Evolutionary conservation across 2,888 invertebrate genomes (phyloP), one percentile per base, ranked within the genome.

Genomic region (Drosophila rellima): DNA sequence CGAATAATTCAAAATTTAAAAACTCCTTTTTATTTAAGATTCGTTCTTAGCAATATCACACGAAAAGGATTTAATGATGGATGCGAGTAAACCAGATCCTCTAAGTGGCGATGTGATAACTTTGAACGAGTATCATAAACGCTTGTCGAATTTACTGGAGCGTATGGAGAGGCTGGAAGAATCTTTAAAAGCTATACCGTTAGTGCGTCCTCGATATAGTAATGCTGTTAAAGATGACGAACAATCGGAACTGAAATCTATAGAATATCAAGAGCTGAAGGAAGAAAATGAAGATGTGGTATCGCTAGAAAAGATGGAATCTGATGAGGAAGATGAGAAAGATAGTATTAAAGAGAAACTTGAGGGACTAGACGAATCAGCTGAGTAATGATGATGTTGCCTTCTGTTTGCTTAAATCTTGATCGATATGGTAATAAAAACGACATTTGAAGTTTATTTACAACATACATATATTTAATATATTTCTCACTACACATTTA

Each of bases 391-490:
- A 40, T 54, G n/a, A 18, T 2, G 15, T 10, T n/a, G 3, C 13
- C 13, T 8, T 40, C 0, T 40, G 2, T 40, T 23, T 0, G 10
- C 8, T 35, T 10, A 31, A 55, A 5, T 15, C 26, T 17, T 17
- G 1, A 26, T 37, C 7, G 17, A 31, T 20, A 42, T 48, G 45
- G 35, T 31, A 78, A 50, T 65, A 45, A 74, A 65, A 74, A 59
- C 11, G 15, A 51, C 47, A 17, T 56, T 35, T 2, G 2, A 20
- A 10, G 17, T 70, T 70, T 77, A 78, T 77, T 77, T 77, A 77
- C 78, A 76, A 67, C 79, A 77, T 67, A 66, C 65, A 78, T 78
- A 68, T 76, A 69, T 65, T 73, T 65, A n/a, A 70, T 74, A 73
- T 78, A 62, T 54, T 73, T 73, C 44, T 52, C 35, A 44, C 45